These are phyloP conservation scores for Empis livida DNA, from an alignment of 2,888 invertebrate genomes.

Conservation along the genomic window DNA sequence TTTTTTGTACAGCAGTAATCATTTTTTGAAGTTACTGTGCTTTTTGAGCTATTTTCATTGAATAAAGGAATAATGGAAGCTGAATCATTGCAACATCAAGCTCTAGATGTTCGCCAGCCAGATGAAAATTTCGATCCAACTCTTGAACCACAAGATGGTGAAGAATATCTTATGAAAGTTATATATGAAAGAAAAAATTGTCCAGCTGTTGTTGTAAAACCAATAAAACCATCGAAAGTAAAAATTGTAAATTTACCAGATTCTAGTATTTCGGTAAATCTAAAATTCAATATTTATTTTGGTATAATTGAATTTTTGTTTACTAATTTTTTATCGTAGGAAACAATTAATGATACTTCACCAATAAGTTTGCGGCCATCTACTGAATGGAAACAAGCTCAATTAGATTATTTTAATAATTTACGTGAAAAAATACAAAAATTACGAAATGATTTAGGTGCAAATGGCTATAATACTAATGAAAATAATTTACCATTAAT, in stretches of 20 bases:
- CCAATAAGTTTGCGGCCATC: constrained; percentile 25
- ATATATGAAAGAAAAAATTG: constrained; percentile 29
- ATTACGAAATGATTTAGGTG: constrained; percentile 16
- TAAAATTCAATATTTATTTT: not conserved
- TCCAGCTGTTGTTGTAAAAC: constrained; percentile 28
- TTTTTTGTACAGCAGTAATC: no score
- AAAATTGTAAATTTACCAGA: not conserved
- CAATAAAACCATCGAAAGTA: constrained; percentile 11
- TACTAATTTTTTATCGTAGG: constrained; percentile 7
- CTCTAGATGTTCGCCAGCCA: constrained; percentile 26
- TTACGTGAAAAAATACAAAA: constrained; percentile 17
- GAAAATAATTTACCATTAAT: constrained; percentile 18
- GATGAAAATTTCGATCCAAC: constrained; percentile 28
- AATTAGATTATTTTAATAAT: constrained; percentile 23
- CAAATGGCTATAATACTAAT: constrained; percentile 14
- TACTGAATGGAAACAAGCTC: constrained; percentile 27
- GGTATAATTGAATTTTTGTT: not conserved
- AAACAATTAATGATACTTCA: constrained; percentile 14
- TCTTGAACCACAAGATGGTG: constrained; percentile 24
- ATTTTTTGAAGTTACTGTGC: no score
- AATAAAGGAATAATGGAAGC: not conserved
- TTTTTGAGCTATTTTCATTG: no score
- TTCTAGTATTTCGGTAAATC: not conserved
- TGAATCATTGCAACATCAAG: constrained; percentile 25
- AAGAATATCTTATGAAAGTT: constrained; percentile 31